These are phyloP conservation scores for Brachionus calyciflorus DNA, from an alignment of 1,140 invertebrate species.

Conservation along the genomic window DNA sequence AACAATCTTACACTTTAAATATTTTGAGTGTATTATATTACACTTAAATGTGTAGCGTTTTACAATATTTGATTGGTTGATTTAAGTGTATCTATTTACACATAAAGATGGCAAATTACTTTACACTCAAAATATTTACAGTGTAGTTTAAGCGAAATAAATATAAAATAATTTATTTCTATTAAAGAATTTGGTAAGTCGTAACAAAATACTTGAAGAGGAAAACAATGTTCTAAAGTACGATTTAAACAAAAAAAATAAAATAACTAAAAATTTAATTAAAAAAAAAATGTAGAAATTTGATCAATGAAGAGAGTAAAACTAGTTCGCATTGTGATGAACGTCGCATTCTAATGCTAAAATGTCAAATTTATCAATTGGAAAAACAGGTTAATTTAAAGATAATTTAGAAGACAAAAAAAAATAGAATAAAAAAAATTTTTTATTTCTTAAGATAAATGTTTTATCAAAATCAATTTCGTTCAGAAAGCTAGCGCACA, in stretches of 20 bases:
- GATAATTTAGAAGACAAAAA: no score
- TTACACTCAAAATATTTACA: no score
- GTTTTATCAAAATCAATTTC: not conserved
- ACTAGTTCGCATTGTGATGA: not conserved
- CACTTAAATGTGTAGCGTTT: no score
- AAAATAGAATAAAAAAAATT: not conserved
- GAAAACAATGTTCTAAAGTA: constrained; percentile 42
- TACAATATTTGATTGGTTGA: no score
- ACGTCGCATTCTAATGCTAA: constrained; percentile 5
- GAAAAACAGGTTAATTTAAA: constrained; percentile 44
- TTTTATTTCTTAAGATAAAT: constrained; percentile 2
- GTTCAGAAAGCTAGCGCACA: constrained; percentile 33
- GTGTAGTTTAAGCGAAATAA: not conserved
- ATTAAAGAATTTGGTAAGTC: not conserved
- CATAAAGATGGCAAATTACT: no score
- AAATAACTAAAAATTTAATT: not conserved
- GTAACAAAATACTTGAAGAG: constrained; percentile 14
- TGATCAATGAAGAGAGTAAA: constrained; percentile 7
- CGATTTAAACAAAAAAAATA: not conserved
- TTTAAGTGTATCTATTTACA: no score
- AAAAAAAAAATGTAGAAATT: not conserved
- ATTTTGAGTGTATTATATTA: no score
- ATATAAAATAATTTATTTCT: not conserved
- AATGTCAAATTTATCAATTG: constrained; percentile 38
- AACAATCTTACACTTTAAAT: no score